Evolutionary conservation across 53 echinoderm and acorn worm genomes (phyloP), one percentile per base, ranked within the genome.

Genomic region (Echinarachnius parma): DNA sequence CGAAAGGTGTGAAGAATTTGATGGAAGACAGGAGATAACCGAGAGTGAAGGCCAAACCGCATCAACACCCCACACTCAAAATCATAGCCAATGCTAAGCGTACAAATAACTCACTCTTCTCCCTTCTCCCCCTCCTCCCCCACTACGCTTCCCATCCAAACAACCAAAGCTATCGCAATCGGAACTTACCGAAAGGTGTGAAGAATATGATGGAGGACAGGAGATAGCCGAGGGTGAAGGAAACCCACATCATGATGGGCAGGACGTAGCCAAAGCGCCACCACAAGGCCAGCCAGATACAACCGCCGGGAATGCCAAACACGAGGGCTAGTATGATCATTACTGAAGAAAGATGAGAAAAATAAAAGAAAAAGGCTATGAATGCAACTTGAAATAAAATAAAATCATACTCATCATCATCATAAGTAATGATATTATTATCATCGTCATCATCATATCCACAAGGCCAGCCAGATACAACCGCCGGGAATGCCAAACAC

Each of bases 101-200:
- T n/a, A n/a, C n/a, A n/a, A n/a, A n/a, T n/a, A n/a, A n/a, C n/a
- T n/a, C n/a, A n/a, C n/a, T n/a, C n/a, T n/a, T n/a, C n/a, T n/a
- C n/a, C n/a, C n/a, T n/a, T n/a, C n/a, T n/a, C n/a, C n/a, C n/a
- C n/a, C n/a, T n/a, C n/a, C n/a, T n/a, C n/a, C n/a, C n/a, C n/a
- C n/a, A n/a, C n/a, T n/a, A n/a, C n/a, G n/a, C n/a, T n/a, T n/a
- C n/a, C n/a, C n/a, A n/a, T n/a, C n/a, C n/a, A n/a, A n/a, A n/a
- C n/a, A n/a, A n/a, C n/a, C n/a, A n/a, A n/a, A n/a, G n/a, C 31
- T 66, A 47, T 29, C 19, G 4, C 2, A 20, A 9, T 39, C 26
- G n/a, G 0, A 52, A 79, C 87, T 87, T 37, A 96, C 96, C 96
- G 49, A 96, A 88, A 11, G 96, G 96, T 8, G 91, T 91, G 59